These are phyloP conservation scores for Melospiza georgiana DNA, from an alignment of 2,113 vertebrate species.

Conservation along the genomic window DNA sequence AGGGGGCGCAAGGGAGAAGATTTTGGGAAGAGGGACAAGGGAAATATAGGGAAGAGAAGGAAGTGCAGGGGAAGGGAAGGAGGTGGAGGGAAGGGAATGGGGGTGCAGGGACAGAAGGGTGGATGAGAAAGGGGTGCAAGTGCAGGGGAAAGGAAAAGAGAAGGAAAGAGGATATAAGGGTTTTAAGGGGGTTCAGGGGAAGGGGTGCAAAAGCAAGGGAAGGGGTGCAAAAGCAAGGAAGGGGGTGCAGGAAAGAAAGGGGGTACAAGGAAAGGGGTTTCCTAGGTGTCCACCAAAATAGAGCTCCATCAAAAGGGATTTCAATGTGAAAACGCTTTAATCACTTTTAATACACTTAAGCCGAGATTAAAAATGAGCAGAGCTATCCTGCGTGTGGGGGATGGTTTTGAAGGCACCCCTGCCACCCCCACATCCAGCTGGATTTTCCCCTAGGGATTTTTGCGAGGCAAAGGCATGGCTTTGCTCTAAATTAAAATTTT, in stretches of 20 bases:
- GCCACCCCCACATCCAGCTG: background rate
- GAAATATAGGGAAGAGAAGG: background rate
- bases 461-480: background rate
- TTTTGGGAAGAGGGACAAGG: background rate
- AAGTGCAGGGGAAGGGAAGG: background rate
- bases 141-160: background rate
- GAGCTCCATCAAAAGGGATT: background rate
- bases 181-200: background rate
- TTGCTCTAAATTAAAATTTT: background rate
- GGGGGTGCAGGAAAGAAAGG: background rate
- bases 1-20: accelerated
- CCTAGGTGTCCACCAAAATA: accelerated
- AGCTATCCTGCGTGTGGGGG: background rate
- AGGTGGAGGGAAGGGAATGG: background rate
- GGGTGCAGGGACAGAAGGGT: background rate
- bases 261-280: background rate
- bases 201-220: background rate
- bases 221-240: background rate
- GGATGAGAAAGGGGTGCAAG: background rate
- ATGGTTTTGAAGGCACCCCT: background rate
- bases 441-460: background rate
- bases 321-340: background rate
- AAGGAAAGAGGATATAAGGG: background rate
- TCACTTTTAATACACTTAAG: background rate
- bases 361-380: background rate